Evolutionary conservation across 2,113 vertebrate species (phyloP), one percentile per base, ranked within the genome.

Genomic region (Falcunculus frontatus): DNA sequence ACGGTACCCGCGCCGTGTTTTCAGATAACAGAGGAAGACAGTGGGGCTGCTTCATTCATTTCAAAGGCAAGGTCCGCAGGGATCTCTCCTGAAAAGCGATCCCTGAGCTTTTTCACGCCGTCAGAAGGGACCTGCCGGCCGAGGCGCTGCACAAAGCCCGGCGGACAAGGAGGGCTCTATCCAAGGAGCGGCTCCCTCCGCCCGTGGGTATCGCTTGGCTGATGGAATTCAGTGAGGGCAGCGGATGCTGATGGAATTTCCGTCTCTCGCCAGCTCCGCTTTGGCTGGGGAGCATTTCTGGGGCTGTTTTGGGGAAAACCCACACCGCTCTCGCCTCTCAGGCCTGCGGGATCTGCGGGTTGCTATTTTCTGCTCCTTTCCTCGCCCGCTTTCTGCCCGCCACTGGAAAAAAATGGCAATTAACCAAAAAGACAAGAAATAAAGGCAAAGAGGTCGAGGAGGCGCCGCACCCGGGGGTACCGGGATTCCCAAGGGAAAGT

Each of bases 151-250:
- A 52, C 32, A 32, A 14, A 69, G 4, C 21, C 67, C 9, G 6
- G n/a, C 13, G 10, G 63, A 33, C 67, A 89, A 16, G 2, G 4
- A 5, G n/a, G 18, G 87, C 77, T 59, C 76, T 32, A 2, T 52
- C 15, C 91, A 4, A 0, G 3, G 3, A 49, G 29, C 1, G 27
- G 27, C 17, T 47, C 63, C 88, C 77, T 2, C 41, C 3, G 16
- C 35, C 75, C 47, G 0, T 1, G 57, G n/a, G 10, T 0, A 35
- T 1, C 69, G 2, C 86, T 0, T 0, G 56, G 8, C 79, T 1
- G 12, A 6, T 0, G 13, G 50, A 30, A 77, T 30, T 25, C 81
- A 3, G 12, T 0, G 9, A 30, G 9, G 11, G 17, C 64, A 30
- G 64, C 22, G 1, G 47, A 25, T 7, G 3, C 60, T 1, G 25